A percentile compares a stretch with the other conserved stretches of the same genome.
Evolutionary conservation across 30 jellyfish, hydroid and myxozoan species (phyloP).

Genomic region (Sanderia malayensis): DNA sequence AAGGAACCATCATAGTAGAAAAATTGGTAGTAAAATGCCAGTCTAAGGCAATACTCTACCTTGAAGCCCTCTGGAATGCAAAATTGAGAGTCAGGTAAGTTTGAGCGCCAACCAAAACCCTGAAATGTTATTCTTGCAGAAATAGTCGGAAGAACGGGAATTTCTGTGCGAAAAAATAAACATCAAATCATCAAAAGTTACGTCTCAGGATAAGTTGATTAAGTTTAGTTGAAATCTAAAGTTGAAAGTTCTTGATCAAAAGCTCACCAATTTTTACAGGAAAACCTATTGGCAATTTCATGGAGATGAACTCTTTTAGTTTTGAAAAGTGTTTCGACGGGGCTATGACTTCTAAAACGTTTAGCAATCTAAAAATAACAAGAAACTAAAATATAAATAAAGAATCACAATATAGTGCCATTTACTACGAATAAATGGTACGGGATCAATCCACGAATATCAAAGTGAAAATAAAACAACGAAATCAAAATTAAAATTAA

Average conservation of each 20-base stretch:
- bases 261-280: constrained; percentile 88
- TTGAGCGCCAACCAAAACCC: constrained; percentile 62
- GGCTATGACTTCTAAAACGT: constrained; percentile 87
- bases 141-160: constrained; percentile 94
- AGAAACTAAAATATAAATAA: too few species aligned
- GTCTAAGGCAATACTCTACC: constrained; percentile 6
- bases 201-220: too few species aligned
- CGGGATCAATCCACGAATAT: too few species aligned
- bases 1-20: neutral
- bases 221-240: too few species aligned
- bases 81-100: constrained; percentile 35
- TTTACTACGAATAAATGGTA: too few species aligned
- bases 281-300: constrained; percentile 91
- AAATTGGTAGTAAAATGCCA: neutral
- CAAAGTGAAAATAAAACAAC: too few species aligned
- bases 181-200: neutral
- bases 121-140: constrained; percentile 89
- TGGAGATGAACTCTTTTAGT: constrained; percentile 82
- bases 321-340: constrained; percentile 92
- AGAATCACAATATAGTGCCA: too few species aligned
- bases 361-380: constrained; percentile 55
- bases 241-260: too few species aligned
- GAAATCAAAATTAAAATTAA: too few species aligned
- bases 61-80: constrained; percentile 57
- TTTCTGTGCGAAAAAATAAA: constrained; percentile 39